Base-by-base conservation (phyloP, 2,888 invertebrate genomes). In the Mechanitis mazaeus region DNA sequence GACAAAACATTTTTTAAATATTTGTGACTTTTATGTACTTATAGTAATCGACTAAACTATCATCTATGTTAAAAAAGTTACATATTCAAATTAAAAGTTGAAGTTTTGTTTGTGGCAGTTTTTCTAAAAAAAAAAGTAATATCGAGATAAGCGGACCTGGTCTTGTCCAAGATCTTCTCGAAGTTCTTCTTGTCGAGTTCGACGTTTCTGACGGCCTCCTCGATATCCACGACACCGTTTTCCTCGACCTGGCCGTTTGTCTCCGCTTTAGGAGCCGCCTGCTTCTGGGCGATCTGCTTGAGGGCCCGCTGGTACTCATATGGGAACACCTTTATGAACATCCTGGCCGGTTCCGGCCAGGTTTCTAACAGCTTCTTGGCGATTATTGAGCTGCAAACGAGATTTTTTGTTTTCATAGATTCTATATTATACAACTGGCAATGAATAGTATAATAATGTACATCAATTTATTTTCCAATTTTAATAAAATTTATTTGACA, bases 271-370 rank as follows among this genome's bases (percentile, higher is more conserved):
- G 81, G 78, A 2, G 75, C 63, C 0, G 83, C 81, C 45, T 76
- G 69, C 67, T 91, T 89, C 11, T 75, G 54, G 38, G 92, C 91
- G 75, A 95, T 77, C 69, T 94, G 94, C 69, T 94, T 93, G 33
- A 99, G 87, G 1, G 96, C 98, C 67, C 95, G 92, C 78, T 98
- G 97, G 87, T 98, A 99, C 78, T 99, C 99, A 76, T 95, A 95
- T 0, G 99, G 99, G 92, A 99, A 99, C 55, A 99, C 96, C 91
- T 99, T 99, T 60, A 98, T 92, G 80, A 99, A 97, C 80, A 94
- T 92, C 38, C 92, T 87, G 54, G 95, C 93, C 60, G 94, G 92
- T 63, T 91, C 91, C 0, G 94, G 93, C 98, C 98, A 97, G 63
- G 95, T 92, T 69, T 92, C 89, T 0, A 99, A 85, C 42, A 99